Evolutionary conservation across 2,113 vertebrate genomes (phyloP).

Genomic region (Nothoprocta pentlandii): DNA sequence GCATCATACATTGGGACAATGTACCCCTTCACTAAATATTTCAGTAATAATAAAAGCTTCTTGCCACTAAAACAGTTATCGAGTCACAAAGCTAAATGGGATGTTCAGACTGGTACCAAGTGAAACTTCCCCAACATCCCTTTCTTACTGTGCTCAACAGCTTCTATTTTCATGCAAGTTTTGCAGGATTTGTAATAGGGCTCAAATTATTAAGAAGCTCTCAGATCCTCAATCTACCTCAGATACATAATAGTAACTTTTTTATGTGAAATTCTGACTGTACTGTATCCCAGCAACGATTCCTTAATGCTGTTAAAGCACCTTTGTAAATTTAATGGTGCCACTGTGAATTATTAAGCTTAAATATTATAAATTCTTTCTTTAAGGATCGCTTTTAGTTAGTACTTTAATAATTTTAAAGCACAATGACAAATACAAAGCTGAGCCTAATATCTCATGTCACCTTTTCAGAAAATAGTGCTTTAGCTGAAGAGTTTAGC

Average conservation of each 20-base stretch:
- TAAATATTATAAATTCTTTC: slow-evolving; percentile 42
- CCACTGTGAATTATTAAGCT: slow-evolving; percentile 52
- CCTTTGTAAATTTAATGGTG: slow-evolving; percentile 23
- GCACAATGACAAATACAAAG: slow-evolving; percentile 53
- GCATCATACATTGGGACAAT: neutral
- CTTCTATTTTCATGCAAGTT: neutral
- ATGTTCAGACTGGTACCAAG: neutral
- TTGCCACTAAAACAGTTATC: neutral
- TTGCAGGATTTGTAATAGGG: neutral
- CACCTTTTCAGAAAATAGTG: slow-evolving; percentile 36
- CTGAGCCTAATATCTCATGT: slow-evolving; percentile 36
- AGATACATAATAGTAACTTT: neutral
- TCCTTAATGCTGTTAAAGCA: slow-evolving; percentile 24
- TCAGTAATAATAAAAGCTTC: neutral
- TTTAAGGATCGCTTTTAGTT: slow-evolving; percentile 40
- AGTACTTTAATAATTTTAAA: slow-evolving; percentile 52
- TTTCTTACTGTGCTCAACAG: neutral
- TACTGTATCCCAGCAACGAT: neutral
- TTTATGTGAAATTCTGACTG: neutral
- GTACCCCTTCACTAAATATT: neutral
- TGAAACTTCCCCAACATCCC: neutral
- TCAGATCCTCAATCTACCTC: neutral
- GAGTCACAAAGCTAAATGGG: neutral
- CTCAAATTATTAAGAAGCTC: neutral
- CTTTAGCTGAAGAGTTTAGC: slow-evolving; percentile 22